Base-by-base conservation (phyloP, 1,140 invertebrate species). In the Chrysomallon squamiferum region DNA sequence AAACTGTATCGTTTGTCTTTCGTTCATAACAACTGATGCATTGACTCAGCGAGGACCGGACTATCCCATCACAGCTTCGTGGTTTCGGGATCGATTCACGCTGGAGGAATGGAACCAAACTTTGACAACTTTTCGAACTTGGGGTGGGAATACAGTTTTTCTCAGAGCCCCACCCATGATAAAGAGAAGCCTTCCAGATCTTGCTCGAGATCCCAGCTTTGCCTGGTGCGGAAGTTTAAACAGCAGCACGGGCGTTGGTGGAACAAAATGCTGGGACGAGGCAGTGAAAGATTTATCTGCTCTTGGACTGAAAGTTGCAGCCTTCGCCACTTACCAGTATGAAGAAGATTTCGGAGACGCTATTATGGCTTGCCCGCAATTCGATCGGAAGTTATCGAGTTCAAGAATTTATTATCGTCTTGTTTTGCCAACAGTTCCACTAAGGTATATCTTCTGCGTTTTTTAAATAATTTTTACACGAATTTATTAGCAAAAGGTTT, bases 31-130 rank as follows among this genome's bases (percentile, higher is more conserved):
- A 7, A 15, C 35, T 5, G 6, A 7, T 38, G 35, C 15, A 7
- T 38, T 15, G 35, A 7, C 35, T 38, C 6, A 38, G 4, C 25
- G 15, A 27, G 66, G 65, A 32, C 70, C 72, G 2, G 33, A 30
- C 18, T 78, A 78, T 56, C 76, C 76, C 0, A 68, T 78, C 1
- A 78, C 74, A 9, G 76, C 74, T 0, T 58, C 76, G 0, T 66
- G 71, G 72, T 78, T 78, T 33, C 49, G 60, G 2, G 69, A 76
- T 56, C 56, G 74, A 15, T 73, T 67, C 54, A 68, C 68, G 13
- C 11, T 25, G 6, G 81, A 64, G 0, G 73, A 75, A 32, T 79
- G 72, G 70, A 66, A 70, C 43, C 13, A 50, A 13, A 68, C 70
- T 9, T 50, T 78, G 7, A 49, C 41, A n/a, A 38, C 59, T 25